Base-by-base conservation (phyloP, 2,888 invertebrate species). In the Dryomyza anilis region DNA sequence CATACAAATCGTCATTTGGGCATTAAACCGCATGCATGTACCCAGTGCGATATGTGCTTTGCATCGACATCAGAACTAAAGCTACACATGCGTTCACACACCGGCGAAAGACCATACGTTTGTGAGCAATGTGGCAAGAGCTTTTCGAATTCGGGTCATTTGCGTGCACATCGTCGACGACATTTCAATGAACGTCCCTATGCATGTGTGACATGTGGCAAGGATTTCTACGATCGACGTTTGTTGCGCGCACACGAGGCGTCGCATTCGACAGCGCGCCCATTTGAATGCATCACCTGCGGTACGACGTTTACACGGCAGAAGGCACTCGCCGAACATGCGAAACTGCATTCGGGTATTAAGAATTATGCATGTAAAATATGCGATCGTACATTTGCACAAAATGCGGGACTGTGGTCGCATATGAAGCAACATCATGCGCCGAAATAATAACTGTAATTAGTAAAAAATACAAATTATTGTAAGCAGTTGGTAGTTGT, bases 161-260 rank as follows among this genome's bases (percentile, higher is more conserved):
- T 87, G 52, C 86, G 86, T 48, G 86, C 88, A 1, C 89, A 89
- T 71, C 87, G 89, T 84, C 84, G 89, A 0, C 84, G 87, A 2
- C 89, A 89, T 71, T 89, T 89, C 0, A 89, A 89, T 1, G 87
- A 88, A 73, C 87, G 87, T 65, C 88, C 88, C 0, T 87, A 86
- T 73, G 87, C 87, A 70, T 88, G 88, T 70, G 87, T 87, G 66
- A 86, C 87, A 45, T 88, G 88, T 68, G 86, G 83, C 19, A 87
- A 87, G 84, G 87, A 87, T 25, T 88, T 88, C 21, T 61, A 29
- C 19, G 53, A 53, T 53, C 39, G 43, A 3, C 86, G 86, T 72
- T 86, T 86, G 74, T 72, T 87, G 67, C 85, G 86, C 0, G 83
- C 86, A 0, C 86, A 87, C 70, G 86, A 86, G 86, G 84, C 86